Base-by-base conservation (phyloP, 2,113 vertebrate species). In the Pteruthius melanotis region DNA sequence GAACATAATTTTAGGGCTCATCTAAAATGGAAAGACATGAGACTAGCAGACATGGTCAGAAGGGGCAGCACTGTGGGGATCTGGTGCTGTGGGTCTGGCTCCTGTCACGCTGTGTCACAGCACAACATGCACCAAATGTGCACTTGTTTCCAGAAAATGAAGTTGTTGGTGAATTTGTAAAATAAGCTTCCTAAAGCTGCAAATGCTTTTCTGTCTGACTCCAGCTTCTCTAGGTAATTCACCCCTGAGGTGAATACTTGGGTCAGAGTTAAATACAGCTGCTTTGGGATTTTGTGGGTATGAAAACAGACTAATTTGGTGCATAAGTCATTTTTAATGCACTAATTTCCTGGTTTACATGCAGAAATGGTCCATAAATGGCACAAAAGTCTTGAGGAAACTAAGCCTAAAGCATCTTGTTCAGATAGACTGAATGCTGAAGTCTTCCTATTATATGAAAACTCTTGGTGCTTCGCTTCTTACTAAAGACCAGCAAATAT, bases 201-300 rank as follows among this genome's bases (percentile, higher is more conserved):
- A 33, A 96, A 50, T 90, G 26, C 65, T 90, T 95, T 96, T 94
- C 90, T 45, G 33, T 92, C 75, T 69, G 72, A 96, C 59, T 94
- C 47, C 37, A 59, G 42, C 81, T 94, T 92, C 94, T 96, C 87
- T 90, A 92, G 96, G 93, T 93, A 97, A 97, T 97, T 97, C 92
- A 92, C 84, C 95, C 84, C 53, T 72, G 89, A 97, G 93, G 93
- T 94, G 94, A 95, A 74, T 71, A 92, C 92, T 96, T 93, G 96
- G 95, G 96, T 98, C 96, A 97, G 54, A 93, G 95, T 97, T 95
- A 95, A 95, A 97, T 97, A 97, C 87, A 94, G 88, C 94, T 93
- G 95, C 91, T 84, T 60, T 92, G 92, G 94, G 94, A 95, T 74
- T 94, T 87, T 96, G 53, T 91, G 89, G 96, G 87, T 96, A 97